Percentiles rank a stretch among this genome's conserved stretches.
These are phyloP conservation scores for Drosophila emarginata DNA, from an alignment of 2,888 invertebrate species.

Conservation along the genomic window DNA sequence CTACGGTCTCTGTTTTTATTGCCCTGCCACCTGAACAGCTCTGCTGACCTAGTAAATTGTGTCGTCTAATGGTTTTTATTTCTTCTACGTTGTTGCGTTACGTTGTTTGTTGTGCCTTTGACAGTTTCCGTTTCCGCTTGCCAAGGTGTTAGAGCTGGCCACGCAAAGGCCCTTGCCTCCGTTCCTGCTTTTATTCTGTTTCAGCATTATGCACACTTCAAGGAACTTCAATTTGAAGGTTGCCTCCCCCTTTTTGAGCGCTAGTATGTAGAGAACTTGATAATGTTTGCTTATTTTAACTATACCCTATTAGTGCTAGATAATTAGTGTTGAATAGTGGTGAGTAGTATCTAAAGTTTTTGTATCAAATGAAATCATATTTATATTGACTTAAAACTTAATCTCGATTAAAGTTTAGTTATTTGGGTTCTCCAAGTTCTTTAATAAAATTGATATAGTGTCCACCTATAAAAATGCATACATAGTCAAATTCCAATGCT, in stretches of 20 bases:
- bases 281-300: not conserved
- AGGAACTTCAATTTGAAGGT: slow-evolving; percentile 20
- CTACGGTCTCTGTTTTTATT: slow-evolving; percentile 53
- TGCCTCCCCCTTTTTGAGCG: not conserved
- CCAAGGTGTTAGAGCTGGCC: slow-evolving; percentile 47
- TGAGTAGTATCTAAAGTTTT: no score
- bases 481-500: no score
- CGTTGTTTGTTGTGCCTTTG: slow-evolving; percentile 65
- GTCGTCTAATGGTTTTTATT: slow-evolving; percentile 60
- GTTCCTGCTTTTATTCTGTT: not conserved
- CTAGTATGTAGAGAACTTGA: not conserved
- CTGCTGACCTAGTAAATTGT: slow-evolving; percentile 62
- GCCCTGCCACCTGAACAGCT: slow-evolving; percentile 38
- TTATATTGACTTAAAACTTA: no score
- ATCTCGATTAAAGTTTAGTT: no score
- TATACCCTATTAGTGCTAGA: no score
- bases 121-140: slow-evolving; percentile 74
- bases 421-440: no score
- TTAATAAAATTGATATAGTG: no score
- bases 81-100: slow-evolving; percentile 10
- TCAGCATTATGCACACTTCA: slow-evolving; percentile 4
- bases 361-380: no score
- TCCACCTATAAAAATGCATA: no score
- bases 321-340: not conserved
- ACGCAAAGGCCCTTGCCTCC: slow-evolving; percentile 7